phyloP scores from a whole-genome alignment of 2,888 invertebrate genomes.

The Synanthedon tipuliformis region DNA sequence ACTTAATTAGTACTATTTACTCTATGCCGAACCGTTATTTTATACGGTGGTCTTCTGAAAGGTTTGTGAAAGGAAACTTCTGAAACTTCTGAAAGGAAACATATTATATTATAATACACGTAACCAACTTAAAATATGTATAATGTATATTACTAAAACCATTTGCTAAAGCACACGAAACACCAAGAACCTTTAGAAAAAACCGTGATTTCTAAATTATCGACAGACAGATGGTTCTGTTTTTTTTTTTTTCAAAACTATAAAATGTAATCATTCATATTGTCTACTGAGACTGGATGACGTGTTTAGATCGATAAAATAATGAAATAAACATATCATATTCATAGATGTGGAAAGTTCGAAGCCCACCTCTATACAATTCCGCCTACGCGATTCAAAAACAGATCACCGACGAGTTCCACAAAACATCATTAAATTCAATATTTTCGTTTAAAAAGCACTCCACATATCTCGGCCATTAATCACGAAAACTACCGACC shows the following conservation, averaged over 20 bases:
- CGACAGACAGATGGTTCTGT: no score
- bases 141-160: no score
- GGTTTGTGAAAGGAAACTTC: no score
- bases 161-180: no score
- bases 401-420: slow-evolving; percentile 41
- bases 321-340: slow-evolving; percentile 19
- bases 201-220: no score
- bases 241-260: not conserved
- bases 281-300: not conserved
- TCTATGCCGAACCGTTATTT: no score
- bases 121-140: no score
- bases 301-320: slow-evolving; percentile 35
- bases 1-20: no score
- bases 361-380: slow-evolving; percentile 33
- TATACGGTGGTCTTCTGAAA: no score
- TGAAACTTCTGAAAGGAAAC: no score
- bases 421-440: slow-evolving; percentile 68
- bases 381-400: slow-evolving; percentile 44
- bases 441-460: slow-evolving; percentile 69
- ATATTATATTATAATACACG: no score
- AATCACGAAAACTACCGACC: slow-evolving; percentile 69
- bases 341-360: slow-evolving; percentile 38
- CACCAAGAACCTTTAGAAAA: no score
- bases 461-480: slow-evolving; percentile 67
- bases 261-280: not conserved